Conservation (phyloP, 1,140 invertebrate species). For the Ladona fulva region DNA sequence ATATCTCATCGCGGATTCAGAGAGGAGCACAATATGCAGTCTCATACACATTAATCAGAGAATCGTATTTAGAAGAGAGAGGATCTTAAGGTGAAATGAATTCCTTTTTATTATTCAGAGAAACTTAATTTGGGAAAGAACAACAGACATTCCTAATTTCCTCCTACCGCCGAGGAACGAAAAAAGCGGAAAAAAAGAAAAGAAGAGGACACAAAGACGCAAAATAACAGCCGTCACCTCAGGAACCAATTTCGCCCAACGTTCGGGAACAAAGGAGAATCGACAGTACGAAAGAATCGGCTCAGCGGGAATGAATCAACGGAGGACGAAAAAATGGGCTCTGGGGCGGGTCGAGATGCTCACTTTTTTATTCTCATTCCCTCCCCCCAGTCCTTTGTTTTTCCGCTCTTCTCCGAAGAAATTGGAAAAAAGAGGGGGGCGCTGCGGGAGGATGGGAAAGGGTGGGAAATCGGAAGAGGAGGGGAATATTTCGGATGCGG, state of each 20-base stretch:
- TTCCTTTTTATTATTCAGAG: not conserved
- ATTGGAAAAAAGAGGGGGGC: not conserved
- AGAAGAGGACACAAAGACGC: not conserved
- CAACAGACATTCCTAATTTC: constrained; percentile 1
- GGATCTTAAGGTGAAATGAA: too few species aligned
- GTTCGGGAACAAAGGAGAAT: not conserved
- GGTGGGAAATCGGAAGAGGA: not conserved
- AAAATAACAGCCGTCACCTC: constrained; percentile 3
- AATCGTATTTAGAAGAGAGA: too few species aligned
- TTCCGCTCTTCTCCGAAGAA: not conserved
- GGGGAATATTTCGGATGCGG: too few species aligned
- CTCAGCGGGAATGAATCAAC: constrained; percentile 8
- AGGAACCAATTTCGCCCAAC: not conserved
- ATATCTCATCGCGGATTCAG: too few species aligned
- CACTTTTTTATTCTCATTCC: not conserved
- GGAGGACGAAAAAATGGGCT: not conserved
- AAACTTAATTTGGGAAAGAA: constrained; percentile 3
- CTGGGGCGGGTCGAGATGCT: not conserved
- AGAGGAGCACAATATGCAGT: too few species aligned
- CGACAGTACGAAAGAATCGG: not conserved
- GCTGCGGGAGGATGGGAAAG: not conserved
- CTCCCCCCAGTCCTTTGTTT: not conserved
- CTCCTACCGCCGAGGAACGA: not conserved
- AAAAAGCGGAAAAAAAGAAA: not conserved
- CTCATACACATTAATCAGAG: too few species aligned